These are phyloP conservation scores for Rhinogobio ventralis DNA, from an alignment of 2,797 vertebrate genomes.

Conservation along the genomic window DNA sequence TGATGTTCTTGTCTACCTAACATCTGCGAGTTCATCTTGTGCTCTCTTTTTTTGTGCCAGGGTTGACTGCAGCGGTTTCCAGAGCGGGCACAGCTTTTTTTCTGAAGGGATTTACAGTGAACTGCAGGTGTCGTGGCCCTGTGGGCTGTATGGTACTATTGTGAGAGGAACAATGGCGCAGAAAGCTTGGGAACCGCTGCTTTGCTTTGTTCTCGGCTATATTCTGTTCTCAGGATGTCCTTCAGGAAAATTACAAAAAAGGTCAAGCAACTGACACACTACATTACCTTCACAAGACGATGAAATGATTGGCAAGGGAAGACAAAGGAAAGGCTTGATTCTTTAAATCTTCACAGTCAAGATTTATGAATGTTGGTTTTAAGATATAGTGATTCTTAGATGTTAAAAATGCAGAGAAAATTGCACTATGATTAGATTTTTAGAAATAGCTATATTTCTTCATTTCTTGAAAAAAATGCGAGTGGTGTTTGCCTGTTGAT, in stretches of 20 bases:
- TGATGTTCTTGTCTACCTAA: not conserved
- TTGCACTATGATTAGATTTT: not conserved
- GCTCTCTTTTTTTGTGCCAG: not conserved
- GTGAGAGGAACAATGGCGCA: slow-evolving; percentile 73
- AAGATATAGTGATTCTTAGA: slow-evolving; percentile 21
- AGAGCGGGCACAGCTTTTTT: not conserved
- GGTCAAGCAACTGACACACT: slow-evolving; percentile 64
- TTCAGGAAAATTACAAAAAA: slow-evolving; percentile 67
- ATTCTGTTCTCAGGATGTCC: slow-evolving; percentile 81
- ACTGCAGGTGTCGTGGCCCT: slow-evolving; percentile 44
- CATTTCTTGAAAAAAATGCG: no score
- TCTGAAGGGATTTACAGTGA: slow-evolving; percentile 6
- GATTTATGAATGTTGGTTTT: not conserved
- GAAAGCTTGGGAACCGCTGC: slow-evolving; percentile 80
- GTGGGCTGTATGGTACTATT: slow-evolving; percentile 58
- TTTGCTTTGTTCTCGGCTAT: slow-evolving; percentile 75
- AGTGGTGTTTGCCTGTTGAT: not conserved
- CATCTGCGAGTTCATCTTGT: not conserved
- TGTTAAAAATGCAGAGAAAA: not conserved
- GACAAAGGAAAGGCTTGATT: slow-evolving; percentile 14
- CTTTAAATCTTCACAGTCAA: slow-evolving; percentile 42
- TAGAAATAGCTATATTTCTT: no score
- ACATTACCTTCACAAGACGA: slow-evolving; percentile 56
- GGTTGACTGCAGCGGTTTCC: slow-evolving; percentile 24
- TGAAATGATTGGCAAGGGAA: slow-evolving; percentile 41